These are phyloP conservation scores for Diploptera punctata DNA, from an alignment of 2,888 invertebrate genomes.

Conservation along the genomic window DNA sequence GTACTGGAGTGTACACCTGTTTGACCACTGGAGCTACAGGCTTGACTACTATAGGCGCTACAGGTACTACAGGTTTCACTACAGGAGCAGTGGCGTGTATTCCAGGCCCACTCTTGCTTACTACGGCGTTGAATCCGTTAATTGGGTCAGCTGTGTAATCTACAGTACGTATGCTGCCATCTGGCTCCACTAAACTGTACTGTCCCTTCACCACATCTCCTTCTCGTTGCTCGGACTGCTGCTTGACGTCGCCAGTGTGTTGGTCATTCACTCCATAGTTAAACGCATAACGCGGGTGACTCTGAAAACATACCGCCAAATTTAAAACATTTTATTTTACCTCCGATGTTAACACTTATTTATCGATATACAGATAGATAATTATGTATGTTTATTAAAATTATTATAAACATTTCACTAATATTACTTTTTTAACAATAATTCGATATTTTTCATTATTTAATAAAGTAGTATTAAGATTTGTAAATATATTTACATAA, in stretches of 20 bases:
- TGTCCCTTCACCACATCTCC: conserved; percentile 77
- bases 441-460: too few species aligned
- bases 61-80: background rate
- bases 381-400: too few species aligned
- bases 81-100: background rate
- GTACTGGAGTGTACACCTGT: background rate
- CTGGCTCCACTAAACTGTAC: conserved; percentile 69
- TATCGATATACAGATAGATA: too few species aligned
- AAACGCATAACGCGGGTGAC: conserved; percentile 61
- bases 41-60: background rate
- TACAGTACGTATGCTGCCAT: conserved; percentile 68
- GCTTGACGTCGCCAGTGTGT: conserved; percentile 74
- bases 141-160: conserved; percentile 64
- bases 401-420: too few species aligned
- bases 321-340: too few species aligned
- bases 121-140: conserved; percentile 61
- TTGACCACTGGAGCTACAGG: background rate
- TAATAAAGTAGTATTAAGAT: too few species aligned
- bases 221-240: conserved; percentile 71
- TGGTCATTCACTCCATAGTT: conserved; percentile 74
- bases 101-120: conserved; percentile 45
- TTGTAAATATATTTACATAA: too few species aligned
- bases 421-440: too few species aligned
- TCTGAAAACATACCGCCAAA: too few species aligned
- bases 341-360: too few species aligned